Conservation (phyloP, 2,113 vertebrate genomes). For the Brachypodius melanocephalos region DNA sequence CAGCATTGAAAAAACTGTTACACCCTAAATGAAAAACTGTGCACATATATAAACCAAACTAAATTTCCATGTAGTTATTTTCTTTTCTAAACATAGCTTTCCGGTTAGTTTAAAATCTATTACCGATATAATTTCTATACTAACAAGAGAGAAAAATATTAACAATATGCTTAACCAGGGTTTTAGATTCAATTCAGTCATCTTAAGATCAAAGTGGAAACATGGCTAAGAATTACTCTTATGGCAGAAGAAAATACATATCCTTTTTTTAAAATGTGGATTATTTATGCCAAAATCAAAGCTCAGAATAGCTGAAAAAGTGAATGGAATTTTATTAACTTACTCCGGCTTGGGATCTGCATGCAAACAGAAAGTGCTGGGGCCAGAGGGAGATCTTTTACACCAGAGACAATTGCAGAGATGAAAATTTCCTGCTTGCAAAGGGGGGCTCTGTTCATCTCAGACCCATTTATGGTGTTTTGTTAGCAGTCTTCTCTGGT, state of each 20-base stretch:
- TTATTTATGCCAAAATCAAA: neutral
- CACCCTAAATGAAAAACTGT: neutral
- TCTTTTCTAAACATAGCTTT: neutral
- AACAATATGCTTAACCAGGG: neutral
- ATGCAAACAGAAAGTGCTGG: neutral
- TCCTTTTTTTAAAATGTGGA: neutral
- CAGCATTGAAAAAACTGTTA: neutral
- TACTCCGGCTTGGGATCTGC: neutral
- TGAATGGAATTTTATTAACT: neutral
- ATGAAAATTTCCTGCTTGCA: constrained; percentile 11
- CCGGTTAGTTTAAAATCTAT: neutral
- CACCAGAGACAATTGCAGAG: constrained; percentile 30
- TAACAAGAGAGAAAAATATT: neutral
- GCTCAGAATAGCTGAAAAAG: neutral
- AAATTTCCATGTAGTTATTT: neutral
- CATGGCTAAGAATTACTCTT: neutral
- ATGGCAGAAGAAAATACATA: constrained; percentile 9
- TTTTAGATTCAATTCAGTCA: neutral
- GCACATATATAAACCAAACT: neutral
- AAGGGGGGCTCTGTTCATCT: neutral
- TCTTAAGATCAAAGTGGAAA: neutral
- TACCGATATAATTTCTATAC: neutral
- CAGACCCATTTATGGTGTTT: neutral
- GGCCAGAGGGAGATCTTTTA: neutral
- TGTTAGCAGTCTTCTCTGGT: neutral